Evolutionary conservation across 2,113 vertebrate genomes (phyloP).

Genomic region (Cottus gobio): DNA sequence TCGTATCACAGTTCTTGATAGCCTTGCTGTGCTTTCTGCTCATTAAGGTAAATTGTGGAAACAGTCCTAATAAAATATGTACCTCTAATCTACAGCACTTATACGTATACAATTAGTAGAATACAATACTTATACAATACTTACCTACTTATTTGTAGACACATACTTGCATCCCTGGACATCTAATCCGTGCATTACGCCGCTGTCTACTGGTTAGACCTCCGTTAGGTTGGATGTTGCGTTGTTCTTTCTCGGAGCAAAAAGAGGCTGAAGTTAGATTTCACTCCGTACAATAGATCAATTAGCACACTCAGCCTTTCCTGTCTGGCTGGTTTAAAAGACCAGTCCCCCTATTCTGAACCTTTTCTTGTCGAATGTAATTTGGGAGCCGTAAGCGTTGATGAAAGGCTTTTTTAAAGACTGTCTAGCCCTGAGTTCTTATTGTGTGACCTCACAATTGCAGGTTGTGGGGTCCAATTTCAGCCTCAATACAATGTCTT

Average conservation of each 20-base stretch:
- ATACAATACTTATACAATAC: too few relatives aligned
- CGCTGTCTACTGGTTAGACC: not conserved
- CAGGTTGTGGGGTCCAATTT: constrained; percentile 37
- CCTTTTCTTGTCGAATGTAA: constrained; percentile 43
- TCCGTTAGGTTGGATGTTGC: not conserved
- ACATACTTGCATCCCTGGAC: not conserved
- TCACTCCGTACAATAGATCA: constrained; percentile 14
- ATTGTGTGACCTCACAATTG: constrained; percentile 45
- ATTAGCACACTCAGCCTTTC: constrained; percentile 34
- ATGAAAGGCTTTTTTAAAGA: constrained; percentile 41
- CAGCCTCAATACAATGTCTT: constrained; percentile 4
- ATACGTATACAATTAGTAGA: too few relatives aligned
- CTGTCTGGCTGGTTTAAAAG: constrained; percentile 19
- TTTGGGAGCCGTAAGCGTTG: constrained; percentile 40
- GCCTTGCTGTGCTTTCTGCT: constrained; percentile 9
- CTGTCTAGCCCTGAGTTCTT: constrained; percentile 16
- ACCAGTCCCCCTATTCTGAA: constrained; percentile 16
- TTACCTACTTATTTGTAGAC: not conserved
- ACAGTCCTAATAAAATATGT: not conserved
- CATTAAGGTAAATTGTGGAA: not conserved
- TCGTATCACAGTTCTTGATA: not conserved
- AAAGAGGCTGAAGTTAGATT: not conserved
- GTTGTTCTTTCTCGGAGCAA: not conserved
- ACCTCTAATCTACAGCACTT: not conserved
- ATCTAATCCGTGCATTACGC: not conserved